Evolutionary conservation across 2,888 invertebrate species (phyloP).

Genomic region (Poecilus cupreus): DNA sequence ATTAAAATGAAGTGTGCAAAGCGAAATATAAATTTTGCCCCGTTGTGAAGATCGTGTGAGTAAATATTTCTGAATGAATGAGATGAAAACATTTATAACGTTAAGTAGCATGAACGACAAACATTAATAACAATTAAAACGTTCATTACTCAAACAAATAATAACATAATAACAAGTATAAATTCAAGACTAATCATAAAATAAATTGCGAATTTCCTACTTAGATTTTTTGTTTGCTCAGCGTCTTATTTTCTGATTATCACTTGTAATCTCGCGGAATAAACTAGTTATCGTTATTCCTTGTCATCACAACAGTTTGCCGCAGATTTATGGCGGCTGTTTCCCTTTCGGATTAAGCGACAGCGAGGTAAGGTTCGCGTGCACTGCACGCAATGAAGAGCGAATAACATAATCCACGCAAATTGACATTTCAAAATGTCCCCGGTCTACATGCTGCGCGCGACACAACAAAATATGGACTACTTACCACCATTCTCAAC

Average conservation of each 20-base stretch:
- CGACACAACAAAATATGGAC: not conserved
- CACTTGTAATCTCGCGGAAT: slow-evolving; percentile 49
- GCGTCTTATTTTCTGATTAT: slow-evolving; percentile 48
- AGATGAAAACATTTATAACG: slow-evolving; percentile 11
- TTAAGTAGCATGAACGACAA: slow-evolving; percentile 5
- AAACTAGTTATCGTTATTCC: slow-evolving; percentile 52
- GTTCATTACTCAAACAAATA: slow-evolving; percentile 31
- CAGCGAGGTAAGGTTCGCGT: not conserved
- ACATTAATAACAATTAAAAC: slow-evolving; percentile 37
- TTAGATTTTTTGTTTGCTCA: slow-evolving; percentile 29
- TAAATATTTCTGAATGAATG: not conserved
- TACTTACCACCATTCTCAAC: not conserved
- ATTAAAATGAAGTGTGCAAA: no score
- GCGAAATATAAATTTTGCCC: not conserved
- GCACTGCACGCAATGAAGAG: slow-evolving; percentile 25
- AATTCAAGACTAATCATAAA: slow-evolving; percentile 29
- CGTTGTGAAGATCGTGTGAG: not conserved
- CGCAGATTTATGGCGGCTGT: slow-evolving; percentile 42
- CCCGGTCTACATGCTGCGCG: not conserved
- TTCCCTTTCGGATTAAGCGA: slow-evolving; percentile 38
- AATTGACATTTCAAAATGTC: slow-evolving; percentile 33
- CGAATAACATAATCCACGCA: slow-evolving; percentile 27
- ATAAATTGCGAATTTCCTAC: slow-evolving; percentile 41
- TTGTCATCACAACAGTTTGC: slow-evolving; percentile 55
- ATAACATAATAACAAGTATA: slow-evolving; percentile 34